Evolutionary conservation across 2,888 invertebrate genomes (phyloP).

Genomic region (Drosophila formosana): DNA sequence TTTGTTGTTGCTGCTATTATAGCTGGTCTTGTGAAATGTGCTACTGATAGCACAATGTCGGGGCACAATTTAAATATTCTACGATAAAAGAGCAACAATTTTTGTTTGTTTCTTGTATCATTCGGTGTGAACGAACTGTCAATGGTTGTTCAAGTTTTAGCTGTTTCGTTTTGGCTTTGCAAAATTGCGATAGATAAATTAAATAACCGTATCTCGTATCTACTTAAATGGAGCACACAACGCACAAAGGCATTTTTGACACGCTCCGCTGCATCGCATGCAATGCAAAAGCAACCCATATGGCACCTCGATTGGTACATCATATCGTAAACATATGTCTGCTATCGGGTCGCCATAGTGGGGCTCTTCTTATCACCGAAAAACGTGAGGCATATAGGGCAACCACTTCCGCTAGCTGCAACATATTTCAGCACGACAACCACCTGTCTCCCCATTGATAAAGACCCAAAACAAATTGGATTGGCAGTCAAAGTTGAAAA

Average conservation of each 20-base stretch:
- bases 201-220: conserved; percentile 56
- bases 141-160: conserved; percentile 42
- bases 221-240: conserved; percentile 1
- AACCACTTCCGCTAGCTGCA: conserved; percentile 46
- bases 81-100: conserved; percentile 55
- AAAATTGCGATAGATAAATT: conserved; percentile 64
- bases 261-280: conserved; percentile 43
- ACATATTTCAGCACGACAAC: conserved; percentile 15
- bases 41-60: conserved; percentile 62
- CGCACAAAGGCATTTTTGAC: conserved; percentile 8
- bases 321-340: conserved; percentile 30
- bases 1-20: conserved; percentile 38
- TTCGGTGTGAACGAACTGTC: conserved; percentile 77
- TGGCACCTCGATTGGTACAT: background rate
- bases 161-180: conserved; percentile 21
- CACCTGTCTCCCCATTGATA: conserved; percentile 33
- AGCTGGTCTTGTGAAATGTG: conserved; percentile 59
- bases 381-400: conserved; percentile 43
- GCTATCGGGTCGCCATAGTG: conserved; percentile 28
- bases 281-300: conserved; percentile 12
- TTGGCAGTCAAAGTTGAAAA: background rate
- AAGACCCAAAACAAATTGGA: background rate
- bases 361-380: conserved; percentile 29
- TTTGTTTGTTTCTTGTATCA: conserved; percentile 41
- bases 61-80: conserved; percentile 70